These are phyloP conservation scores for Hyles lineata DNA, from an alignment of 2,888 invertebrate species.

Conservation along the genomic window DNA sequence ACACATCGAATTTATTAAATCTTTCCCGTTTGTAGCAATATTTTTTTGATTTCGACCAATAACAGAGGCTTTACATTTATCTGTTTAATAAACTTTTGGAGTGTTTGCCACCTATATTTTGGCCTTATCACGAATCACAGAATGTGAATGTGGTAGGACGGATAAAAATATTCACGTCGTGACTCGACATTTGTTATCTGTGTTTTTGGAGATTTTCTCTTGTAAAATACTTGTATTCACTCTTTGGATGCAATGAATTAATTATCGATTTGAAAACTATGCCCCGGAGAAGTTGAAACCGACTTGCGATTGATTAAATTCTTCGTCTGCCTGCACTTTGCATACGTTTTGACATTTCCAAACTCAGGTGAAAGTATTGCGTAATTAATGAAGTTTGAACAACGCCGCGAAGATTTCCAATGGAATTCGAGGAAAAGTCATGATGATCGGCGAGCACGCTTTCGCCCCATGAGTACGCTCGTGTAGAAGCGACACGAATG, in stretches of 20 bases:
- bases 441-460: conserved; percentile 55
- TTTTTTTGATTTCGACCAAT: not conserved
- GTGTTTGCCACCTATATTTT: conserved; percentile 7
- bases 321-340: conserved; percentile 4
- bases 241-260: not conserved
- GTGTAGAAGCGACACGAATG: conserved; percentile 69
- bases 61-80: conserved; percentile 2
- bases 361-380: conserved; percentile 15
- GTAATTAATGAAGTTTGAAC: conserved; percentile 24
- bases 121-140: not conserved
- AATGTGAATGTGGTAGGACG: conserved; percentile 1
- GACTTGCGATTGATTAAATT: conserved; percentile 13
- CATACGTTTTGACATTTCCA: conserved; percentile 20
- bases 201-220: not conserved
- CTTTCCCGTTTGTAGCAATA: not conserved
- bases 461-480: conserved; percentile 70
- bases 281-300: not conserved
- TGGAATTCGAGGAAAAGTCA: conserved; percentile 27
- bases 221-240: not conserved
- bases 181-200: not conserved
- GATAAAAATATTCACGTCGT: not conserved
- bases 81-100: conserved; percentile 18
- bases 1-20: conserved; percentile 8
- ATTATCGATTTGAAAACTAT: not conserved
- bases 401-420: conserved; percentile 17